Percentiles rank a stretch among this genome's conserved stretches.
phyloP scores from a whole-genome alignment of 92 coral and sea anemone species.

The Paramuricea clavata region DNA sequence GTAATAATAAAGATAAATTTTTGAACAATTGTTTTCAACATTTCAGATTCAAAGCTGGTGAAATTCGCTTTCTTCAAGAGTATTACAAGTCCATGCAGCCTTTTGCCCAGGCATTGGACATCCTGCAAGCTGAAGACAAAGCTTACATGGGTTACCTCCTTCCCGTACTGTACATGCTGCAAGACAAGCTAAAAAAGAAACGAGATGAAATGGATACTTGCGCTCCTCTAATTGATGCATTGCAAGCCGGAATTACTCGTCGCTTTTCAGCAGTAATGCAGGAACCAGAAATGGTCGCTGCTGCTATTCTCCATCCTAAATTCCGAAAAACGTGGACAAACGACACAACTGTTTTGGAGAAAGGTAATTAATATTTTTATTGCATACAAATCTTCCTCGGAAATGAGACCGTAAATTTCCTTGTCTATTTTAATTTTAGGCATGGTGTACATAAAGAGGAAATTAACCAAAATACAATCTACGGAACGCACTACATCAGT shows the following conservation, averaged over 20 bases:
- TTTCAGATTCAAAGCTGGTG: constrained; percentile 38
- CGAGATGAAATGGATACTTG: constrained; percentile 14
- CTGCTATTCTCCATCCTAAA: constrained; percentile 40
- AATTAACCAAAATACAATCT: constrained; percentile 1
- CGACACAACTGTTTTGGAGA: constrained; percentile 33
- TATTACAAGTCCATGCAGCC: constrained; percentile 39
- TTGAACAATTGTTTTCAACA: not conserved
- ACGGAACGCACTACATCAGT: constrained; percentile 8
- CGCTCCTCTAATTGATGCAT: constrained; percentile 34
- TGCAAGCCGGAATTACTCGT: constrained; percentile 28
- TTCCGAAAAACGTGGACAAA: constrained; percentile 37
- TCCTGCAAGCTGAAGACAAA: constrained; percentile 35
- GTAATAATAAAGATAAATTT: not conserved
- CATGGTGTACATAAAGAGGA: constrained; percentile 17
- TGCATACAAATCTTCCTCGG: too few relatives aligned
- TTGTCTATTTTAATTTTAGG: constrained; percentile 27
- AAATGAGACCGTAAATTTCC: not conserved
- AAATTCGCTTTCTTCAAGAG: constrained; percentile 36
- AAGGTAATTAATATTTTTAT: constrained; percentile 24
- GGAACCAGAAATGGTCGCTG: constrained; percentile 36
- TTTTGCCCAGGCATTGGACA: constrained; percentile 33
- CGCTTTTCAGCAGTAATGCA: constrained; percentile 34
- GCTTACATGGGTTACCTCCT: constrained; percentile 28
- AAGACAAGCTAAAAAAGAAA: constrained; percentile 34
- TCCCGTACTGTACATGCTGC: constrained; percentile 39